Percentiles rank a stretch among this genome's conserved stretches.
Conservation (phyloP, 2,797 vertebrate genomes). For the Lutjanus argentimaculatus region DNA sequence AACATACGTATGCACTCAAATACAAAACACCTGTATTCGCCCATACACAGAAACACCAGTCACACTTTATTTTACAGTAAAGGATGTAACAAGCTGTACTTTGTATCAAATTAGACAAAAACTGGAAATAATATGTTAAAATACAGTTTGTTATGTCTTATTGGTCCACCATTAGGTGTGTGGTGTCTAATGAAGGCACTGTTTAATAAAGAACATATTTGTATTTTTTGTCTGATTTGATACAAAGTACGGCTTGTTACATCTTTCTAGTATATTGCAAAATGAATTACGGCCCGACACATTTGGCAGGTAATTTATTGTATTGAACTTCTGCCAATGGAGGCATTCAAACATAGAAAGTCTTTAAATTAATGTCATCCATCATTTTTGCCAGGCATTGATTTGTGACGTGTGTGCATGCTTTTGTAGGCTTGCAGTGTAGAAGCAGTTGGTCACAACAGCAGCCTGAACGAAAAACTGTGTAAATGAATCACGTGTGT, state of each 20-base stretch:
- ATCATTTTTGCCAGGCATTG: conserved; percentile 1
- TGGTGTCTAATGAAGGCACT: no score
- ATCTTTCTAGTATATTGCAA: no score
- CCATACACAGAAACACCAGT: not conserved
- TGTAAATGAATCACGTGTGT: conserved; percentile 24
- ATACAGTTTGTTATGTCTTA: no score
- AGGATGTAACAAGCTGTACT: no score
- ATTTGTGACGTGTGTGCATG: not conserved
- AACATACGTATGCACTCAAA: not conserved
- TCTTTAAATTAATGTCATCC: not conserved
- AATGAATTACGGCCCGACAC: no score
- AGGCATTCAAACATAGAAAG: not conserved
- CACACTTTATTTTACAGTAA: no score
- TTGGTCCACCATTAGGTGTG: no score
- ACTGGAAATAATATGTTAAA: no score
- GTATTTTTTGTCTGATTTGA: no score
- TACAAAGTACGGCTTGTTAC: no score
- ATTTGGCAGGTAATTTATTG: not conserved
- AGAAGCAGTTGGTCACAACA: not conserved
- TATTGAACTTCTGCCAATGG: not conserved
- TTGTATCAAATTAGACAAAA: no score
- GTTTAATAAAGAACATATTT: no score
- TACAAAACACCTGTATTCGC: not conserved
- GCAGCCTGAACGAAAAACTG: conserved; percentile 28
- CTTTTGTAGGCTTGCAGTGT: not conserved